A percentile compares a stretch with the other conserved stretches of the same genome.
These are phyloP conservation scores for Antechinus flavipes DNA, from an alignment of 2,113 vertebrate genomes.

Conservation along the genomic window DNA sequence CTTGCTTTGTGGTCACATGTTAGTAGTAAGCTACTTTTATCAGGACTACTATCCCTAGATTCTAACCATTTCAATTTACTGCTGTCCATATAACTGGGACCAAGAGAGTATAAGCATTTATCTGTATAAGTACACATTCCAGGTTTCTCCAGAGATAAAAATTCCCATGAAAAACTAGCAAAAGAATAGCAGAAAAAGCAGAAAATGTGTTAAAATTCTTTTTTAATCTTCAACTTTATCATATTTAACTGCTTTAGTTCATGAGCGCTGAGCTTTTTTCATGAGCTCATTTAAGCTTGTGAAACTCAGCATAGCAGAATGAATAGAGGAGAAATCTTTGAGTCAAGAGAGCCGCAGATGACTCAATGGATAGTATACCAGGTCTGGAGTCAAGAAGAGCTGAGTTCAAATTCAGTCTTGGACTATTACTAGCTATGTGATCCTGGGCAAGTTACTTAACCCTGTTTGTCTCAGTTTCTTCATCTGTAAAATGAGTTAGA, in stretches of 20 bases:
- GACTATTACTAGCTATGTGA: background rate
- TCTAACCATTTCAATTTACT: background rate
- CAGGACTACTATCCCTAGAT: background rate
- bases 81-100: background rate
- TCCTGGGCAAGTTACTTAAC: background rate
- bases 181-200: background rate
- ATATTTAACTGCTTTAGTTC: background rate
- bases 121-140: background rate
- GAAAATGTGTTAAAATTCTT: background rate
- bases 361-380: background rate
- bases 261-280: background rate
- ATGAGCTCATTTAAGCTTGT: background rate
- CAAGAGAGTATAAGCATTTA: background rate
- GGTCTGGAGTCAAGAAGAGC: background rate
- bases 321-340: background rate
- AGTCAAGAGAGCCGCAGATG: background rate
- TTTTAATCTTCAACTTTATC: background rate
- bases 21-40: background rate
- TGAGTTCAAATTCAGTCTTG: background rate
- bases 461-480: background rate
- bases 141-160: background rate
- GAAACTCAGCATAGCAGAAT: background rate
- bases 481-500: background rate
- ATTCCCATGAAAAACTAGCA: background rate
- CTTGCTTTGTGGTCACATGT: background rate